These are phyloP conservation scores for Conus canariensis DNA, from an alignment of 2,888 invertebrate genomes.

Conservation along the genomic window DNA sequence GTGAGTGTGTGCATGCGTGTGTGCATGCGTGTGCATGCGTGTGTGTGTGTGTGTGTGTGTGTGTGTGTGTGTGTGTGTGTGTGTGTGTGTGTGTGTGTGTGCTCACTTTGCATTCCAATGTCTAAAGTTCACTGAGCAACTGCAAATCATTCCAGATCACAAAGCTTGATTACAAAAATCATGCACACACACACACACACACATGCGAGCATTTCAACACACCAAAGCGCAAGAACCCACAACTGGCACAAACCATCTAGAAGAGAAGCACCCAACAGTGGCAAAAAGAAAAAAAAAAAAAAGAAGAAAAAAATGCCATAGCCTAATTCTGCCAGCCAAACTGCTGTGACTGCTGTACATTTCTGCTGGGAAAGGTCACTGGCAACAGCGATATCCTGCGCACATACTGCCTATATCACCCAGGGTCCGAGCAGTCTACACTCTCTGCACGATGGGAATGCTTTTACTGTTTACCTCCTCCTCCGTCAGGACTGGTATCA, in stretches of 20 bases:
- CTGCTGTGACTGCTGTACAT: no score
- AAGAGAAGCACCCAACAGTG: no score
- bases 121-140: no score
- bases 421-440: background rate
- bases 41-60: background rate
- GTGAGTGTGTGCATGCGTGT: background rate
- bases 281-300: no score
- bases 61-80: constrained; percentile 4
- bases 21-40: constrained; percentile 5
- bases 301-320: background rate
- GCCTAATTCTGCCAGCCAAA: no score
- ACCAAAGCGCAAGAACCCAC: background rate
- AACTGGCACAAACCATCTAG: no score
- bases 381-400: no score
- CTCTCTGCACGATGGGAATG: background rate
- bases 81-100: background rate
- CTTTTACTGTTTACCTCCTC: background rate
- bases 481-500: background rate
- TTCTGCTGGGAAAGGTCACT: no score
- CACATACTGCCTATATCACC: no score
- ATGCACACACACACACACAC: background rate
- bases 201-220: background rate
- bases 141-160: no score
- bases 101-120: no score
- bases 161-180: background rate